Evolutionary conservation across 1,140 invertebrate genomes (phyloP).

Genomic region (Zelostemma sp.): DNA sequence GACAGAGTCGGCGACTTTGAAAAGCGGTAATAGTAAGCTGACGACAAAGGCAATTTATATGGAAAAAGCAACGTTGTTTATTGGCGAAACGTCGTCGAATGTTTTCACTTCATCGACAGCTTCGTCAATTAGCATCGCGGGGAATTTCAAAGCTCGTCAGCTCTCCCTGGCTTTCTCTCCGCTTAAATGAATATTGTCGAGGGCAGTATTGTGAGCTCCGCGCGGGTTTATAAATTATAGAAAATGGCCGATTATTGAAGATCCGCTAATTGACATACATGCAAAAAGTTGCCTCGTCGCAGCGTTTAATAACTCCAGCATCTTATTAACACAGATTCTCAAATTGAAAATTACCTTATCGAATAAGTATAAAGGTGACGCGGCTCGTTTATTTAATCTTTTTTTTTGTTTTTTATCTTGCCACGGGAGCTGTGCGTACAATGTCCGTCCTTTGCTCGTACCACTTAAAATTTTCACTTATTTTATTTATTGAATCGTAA

Average conservation of each 20-base stretch:
- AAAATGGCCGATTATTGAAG: neutral
- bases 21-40: constrained; percentile 1
- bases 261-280: constrained; percentile 4
- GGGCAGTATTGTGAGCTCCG: neutral
- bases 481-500: too few relatives aligned
- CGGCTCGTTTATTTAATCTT: neutral
- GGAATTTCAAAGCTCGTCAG: neutral
- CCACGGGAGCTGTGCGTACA: neutral
- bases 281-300: constrained; percentile 1
- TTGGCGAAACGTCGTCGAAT: neutral
- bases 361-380: neutral
- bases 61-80: constrained; percentile 1
- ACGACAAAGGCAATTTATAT: constrained; percentile 27
- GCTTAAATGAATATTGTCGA: neutral
- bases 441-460: neutral
- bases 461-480: constrained; percentile 1
- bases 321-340: constrained; percentile 4
- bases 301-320: neutral
- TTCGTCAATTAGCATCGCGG: constrained; percentile 19
- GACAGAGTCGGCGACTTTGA: constrained; percentile 27
- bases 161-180: constrained; percentile 15
- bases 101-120: constrained; percentile 29
- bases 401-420: too few relatives aligned
- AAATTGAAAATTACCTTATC: constrained; percentile 1
- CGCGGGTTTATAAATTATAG: neutral